These are phyloP conservation scores for Scrobipalpa atriplicella DNA, from an alignment of 2,888 invertebrate species.

Conservation along the genomic window DNA sequence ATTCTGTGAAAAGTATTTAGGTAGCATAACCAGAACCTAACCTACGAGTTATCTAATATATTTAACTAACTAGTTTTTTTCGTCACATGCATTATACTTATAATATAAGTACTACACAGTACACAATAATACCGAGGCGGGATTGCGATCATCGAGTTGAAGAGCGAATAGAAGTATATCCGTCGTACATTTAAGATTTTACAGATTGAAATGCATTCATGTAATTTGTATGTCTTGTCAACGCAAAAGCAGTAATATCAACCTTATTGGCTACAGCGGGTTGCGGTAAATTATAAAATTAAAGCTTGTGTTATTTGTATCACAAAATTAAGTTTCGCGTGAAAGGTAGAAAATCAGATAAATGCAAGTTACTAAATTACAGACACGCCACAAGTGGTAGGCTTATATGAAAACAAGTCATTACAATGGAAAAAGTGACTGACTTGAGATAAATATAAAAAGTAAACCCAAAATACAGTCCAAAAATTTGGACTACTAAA, in stretches of 20 bases:
- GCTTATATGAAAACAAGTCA: slow-evolving; percentile 57
- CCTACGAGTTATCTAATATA: too few species aligned
- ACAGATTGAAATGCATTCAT: neutral
- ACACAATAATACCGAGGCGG: slow-evolving; percentile 65
- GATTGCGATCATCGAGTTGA: slow-evolving; percentile 80
- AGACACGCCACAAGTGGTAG: slow-evolving; percentile 72
- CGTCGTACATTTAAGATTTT: neutral
- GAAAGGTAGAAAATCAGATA: slow-evolving; percentile 57
- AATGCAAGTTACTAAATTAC: slow-evolving; percentile 59
- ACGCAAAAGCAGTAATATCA: slow-evolving; percentile 61
- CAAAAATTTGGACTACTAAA: slow-evolving; percentile 56
- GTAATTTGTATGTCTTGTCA: slow-evolving; percentile 40
- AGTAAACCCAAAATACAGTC: slow-evolving; percentile 70
- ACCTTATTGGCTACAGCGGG: slow-evolving; percentile 57
- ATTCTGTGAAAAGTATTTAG: neutral
- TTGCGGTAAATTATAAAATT: slow-evolving; percentile 67
- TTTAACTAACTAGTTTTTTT: slow-evolving; percentile 27
- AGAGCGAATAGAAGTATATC: slow-evolving; percentile 38
- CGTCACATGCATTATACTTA: slow-evolving; percentile 59
- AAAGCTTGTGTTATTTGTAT: slow-evolving; percentile 69
- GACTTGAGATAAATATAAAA: slow-evolving; percentile 54
- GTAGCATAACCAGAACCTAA: too few species aligned
- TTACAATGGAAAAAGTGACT: slow-evolving; percentile 54
- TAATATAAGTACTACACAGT: slow-evolving; percentile 64
- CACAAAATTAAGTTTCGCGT: slow-evolving; percentile 61